phyloP scores from a whole-genome alignment of 37 sponge, comb jelly and placozoan genomes.

The Hexactinellida sp. region DNA sequence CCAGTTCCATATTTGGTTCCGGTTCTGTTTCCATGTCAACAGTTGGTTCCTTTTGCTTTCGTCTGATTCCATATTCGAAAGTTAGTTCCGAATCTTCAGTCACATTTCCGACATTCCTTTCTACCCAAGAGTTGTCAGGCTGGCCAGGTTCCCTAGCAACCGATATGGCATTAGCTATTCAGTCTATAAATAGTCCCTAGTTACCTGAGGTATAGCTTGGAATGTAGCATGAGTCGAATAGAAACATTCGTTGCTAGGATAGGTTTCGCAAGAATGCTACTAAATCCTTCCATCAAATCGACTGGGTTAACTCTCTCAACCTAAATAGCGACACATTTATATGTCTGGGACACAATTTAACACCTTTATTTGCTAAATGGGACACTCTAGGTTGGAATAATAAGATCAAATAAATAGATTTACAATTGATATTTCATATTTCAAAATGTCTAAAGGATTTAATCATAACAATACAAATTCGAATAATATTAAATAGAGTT shows the following conservation, averaged over 20 bases:
- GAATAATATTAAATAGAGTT: too few species aligned
- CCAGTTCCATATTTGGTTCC: not conserved
- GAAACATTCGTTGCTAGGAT: conserved; percentile 71
- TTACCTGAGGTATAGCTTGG: conserved; percentile 16
- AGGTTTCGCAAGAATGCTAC: conserved; percentile 57
- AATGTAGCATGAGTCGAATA: conserved; percentile 50
- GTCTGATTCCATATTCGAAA: conserved; percentile 67
- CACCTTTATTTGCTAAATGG: not conserved
- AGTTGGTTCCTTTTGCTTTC: not conserved
- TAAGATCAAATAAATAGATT: too few species aligned
- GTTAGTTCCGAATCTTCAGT: conserved; percentile 66
- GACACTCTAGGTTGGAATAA: too few species aligned
- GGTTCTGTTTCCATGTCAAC: not conserved
- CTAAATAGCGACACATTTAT: not conserved
- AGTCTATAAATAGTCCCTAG: not conserved
- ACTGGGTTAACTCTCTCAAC: conserved; percentile 63
- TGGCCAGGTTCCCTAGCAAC: conserved; percentile 14
- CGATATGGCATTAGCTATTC: not conserved
- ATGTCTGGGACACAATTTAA: not conserved
- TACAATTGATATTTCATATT: too few species aligned
- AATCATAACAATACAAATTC: too few species aligned
- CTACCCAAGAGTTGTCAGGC: not conserved
- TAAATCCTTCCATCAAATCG: conserved; percentile 55
- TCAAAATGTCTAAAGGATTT: too few species aligned
- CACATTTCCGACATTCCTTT: conserved; percentile 63